Conservation (phyloP, 2,888 invertebrate genomes). For the Drosophila fulvimacula region DNA sequence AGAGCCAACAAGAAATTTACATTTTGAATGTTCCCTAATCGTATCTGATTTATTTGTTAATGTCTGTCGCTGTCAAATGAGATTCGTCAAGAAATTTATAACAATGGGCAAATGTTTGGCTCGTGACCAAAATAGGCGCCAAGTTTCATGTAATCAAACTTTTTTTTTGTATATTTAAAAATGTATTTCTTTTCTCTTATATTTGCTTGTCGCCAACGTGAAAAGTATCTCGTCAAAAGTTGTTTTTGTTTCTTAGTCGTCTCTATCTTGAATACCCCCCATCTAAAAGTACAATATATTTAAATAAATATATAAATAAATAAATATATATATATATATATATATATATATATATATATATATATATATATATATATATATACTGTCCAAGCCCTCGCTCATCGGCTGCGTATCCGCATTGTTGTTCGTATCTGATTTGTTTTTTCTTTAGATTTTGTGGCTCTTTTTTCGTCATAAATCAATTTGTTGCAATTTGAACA, state of each 20-base stretch:
- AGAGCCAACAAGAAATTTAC: neutral
- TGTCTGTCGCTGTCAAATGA: conserved; percentile 55
- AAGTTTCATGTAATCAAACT: conserved; percentile 51
- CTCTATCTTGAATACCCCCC: conserved; percentile 19
- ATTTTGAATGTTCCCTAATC: conserved; percentile 44
- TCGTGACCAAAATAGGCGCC: conserved; percentile 55
- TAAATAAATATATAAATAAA: too few relatives aligned
- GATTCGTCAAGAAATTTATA: conserved; percentile 57
- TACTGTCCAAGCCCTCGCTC: conserved; percentile 14
- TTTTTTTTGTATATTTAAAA: conserved; percentile 43
- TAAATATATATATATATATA: neutral
- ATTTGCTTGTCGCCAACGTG: conserved; percentile 32
- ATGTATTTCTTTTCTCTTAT: conserved; percentile 34
- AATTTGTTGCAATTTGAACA: conserved; percentile 72
- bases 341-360: conserved; percentile 2
- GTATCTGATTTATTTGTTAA: conserved; percentile 57
- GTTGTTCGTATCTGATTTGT: conserved; percentile 23
- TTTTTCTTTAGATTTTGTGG: neutral
- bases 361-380: neutral
- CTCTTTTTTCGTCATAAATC: conserved; percentile 67
- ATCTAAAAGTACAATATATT: conserved; percentile 1
- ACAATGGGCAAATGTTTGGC: conserved; percentile 64
- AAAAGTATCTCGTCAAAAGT: conserved; percentile 16
- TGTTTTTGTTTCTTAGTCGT: neutral
- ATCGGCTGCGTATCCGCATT: conserved; percentile 64